Percentiles rank a stretch among this genome's conserved stretches.
Evolutionary conservation across 2,797 vertebrate genomes (phyloP).

Genomic region (Steatocranus sp.): DNA sequence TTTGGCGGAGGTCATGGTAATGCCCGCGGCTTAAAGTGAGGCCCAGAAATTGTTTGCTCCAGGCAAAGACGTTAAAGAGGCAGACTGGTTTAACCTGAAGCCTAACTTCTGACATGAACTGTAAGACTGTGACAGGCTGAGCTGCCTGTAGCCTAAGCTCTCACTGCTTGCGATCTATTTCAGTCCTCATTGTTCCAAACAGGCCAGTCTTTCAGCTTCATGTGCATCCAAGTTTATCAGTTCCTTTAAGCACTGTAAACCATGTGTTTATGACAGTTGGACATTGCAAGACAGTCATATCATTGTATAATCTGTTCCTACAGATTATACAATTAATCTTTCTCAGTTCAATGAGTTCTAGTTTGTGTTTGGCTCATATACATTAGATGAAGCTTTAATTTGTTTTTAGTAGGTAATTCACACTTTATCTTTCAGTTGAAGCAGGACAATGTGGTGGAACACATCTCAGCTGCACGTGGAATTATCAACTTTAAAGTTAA

Average conservation of each 20-base stretch:
- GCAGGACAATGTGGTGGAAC: conserved; percentile 81
- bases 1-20: background rate
- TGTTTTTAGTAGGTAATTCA: background rate
- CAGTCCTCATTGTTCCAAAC: background rate
- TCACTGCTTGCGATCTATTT: background rate
- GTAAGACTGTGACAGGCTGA: background rate
- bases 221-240: background rate
- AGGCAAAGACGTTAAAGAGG: background rate
- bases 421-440: conserved; percentile 73
- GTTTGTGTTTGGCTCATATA: background rate
- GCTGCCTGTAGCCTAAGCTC: background rate
- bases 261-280: background rate
- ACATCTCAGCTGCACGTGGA: conserved; percentile 73
- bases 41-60: background rate
- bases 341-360: background rate
- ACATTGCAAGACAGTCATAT: background rate
- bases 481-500: conserved; percentile 86
- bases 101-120: background rate
- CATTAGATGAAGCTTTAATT: background rate
- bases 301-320: background rate
- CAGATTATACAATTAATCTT: background rate
- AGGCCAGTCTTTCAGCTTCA: background rate
- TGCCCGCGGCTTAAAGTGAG: background rate
- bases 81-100: background rate
- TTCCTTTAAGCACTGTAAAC: background rate